A percentile compares a stretch with the other conserved stretches of the same genome.
Evolutionary conservation across 2,888 invertebrate species (phyloP).

Genomic region (Neoascia interrupta): DNA sequence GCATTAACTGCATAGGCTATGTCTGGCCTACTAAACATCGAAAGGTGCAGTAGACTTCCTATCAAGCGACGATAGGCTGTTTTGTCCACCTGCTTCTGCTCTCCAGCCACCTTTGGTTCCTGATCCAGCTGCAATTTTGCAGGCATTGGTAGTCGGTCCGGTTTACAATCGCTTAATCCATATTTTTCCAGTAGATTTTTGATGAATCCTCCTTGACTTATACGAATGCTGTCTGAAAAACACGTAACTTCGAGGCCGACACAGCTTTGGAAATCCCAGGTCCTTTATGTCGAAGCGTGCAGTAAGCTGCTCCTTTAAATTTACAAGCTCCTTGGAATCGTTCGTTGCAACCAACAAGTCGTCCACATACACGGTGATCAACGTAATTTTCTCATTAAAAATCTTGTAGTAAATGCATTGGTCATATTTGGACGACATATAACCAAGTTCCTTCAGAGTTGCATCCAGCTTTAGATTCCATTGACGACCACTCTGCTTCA

Average conservation of each 20-base stretch:
- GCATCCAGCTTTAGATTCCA: slow-evolving; percentile 24
- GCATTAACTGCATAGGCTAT: slow-evolving; percentile 29
- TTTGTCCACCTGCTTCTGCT: slow-evolving; percentile 8
- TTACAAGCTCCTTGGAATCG: not conserved
- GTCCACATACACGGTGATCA: slow-evolving; percentile 19
- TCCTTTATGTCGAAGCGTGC: slow-evolving; percentile 5
- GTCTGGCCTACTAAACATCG: slow-evolving; percentile 42
- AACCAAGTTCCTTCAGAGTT: slow-evolving; percentile 11
- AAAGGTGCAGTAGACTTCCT: slow-evolving; percentile 21
- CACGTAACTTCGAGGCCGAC: slow-evolving; percentile 21
- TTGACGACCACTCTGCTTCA: slow-evolving; percentile 23
- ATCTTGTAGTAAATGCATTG: slow-evolving; percentile 19
- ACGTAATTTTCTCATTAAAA: not conserved
- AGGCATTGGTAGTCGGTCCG: slow-evolving; percentile 12
- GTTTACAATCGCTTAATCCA: slow-evolving; percentile 23
- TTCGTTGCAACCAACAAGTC: slow-evolving; percentile 21
- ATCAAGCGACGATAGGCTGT: slow-evolving; percentile 23
- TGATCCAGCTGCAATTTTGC: slow-evolving; percentile 11
- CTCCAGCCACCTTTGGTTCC: slow-evolving; percentile 17
- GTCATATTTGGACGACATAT: slow-evolving; percentile 15
- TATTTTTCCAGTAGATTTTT: slow-evolving; percentile 19
- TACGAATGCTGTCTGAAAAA: not conserved
- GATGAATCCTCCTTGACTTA: slow-evolving; percentile 21
- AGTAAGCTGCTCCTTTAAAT: not conserved
- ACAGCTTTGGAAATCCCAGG: not conserved